Base-by-base conservation (phyloP, 2,797 vertebrate genomes). In the Myiothlypis chrysogaster region DNA sequence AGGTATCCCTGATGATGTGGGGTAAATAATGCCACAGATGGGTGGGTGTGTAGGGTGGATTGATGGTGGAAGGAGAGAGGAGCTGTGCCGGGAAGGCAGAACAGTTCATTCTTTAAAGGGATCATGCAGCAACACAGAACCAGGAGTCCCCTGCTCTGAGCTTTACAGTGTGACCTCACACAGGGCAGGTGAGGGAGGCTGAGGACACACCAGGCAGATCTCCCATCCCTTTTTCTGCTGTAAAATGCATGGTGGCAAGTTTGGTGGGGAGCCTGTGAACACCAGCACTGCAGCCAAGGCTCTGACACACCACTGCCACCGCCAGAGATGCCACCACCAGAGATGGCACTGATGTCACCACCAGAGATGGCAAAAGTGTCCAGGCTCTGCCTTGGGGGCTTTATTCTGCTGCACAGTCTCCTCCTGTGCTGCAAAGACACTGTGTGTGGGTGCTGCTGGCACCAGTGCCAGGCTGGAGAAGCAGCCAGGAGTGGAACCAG, bases 1-100 rank as follows among this genome's bases (percentile, higher is more conserved):
- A 44, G 24, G 30, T 47, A 30, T 19, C 23, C 14, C 10, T 16
- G 3, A 1, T 10, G 20, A 9, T 0, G 0, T 27, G 24, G 8
- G 19, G 7, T 32, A 55, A 55, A 34, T 55, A 41, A 37, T 12
- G 34, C 37, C 28, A 4, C 1, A 18, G 39, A 9, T 30, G 56
- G 34, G 4, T 19, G 70, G 9, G 16, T 35, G 39, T 34, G 27
- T 15, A 30, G 60, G 22, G 21, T 2, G 4, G 20, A 6, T 27
- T 43, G 83, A 6, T 24, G 46, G 43, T 65, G 68, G 47, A 73
- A 75, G 63, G 43, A 83, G 32, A 24, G 1, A 4, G 32, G 37
- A 73, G 56, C 52, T 1, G 52, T 47, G 18, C 24, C 41, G 49
- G 28, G 25, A 66, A 82, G 35, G 71, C 47, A 66, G 25, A 59